Evolutionary conservation across 2,888 invertebrate genomes (phyloP).

Genomic region (Byasa hedistus): DNA sequence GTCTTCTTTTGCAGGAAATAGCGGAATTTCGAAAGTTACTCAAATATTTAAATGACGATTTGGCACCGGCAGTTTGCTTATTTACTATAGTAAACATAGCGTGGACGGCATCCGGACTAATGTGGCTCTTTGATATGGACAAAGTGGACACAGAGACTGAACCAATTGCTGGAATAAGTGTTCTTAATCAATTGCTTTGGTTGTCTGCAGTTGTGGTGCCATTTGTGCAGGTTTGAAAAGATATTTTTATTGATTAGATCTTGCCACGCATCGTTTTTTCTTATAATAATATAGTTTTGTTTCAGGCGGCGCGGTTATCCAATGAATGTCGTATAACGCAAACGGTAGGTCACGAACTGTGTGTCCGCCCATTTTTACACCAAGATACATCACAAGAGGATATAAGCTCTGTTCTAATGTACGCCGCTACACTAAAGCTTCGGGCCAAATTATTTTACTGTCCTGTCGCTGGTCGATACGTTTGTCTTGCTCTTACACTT

Average conservation of each 20-base stretch:
- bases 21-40: slow-evolving; percentile 88
- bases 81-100: slow-evolving; percentile 87
- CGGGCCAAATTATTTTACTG: slow-evolving; percentile 86
- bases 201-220: slow-evolving; percentile 82
- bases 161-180: slow-evolving; percentile 80
- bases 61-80: slow-evolving; percentile 87
- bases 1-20: slow-evolving; percentile 81
- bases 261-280: background rate
- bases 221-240: slow-evolving; percentile 82
- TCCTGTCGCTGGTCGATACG: slow-evolving; percentile 85
- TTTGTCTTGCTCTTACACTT: slow-evolving; percentile 82
- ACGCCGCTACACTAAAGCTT: slow-evolving; percentile 86
- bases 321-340: slow-evolving; percentile 86
- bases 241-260: background rate
- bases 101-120: slow-evolving; percentile 84
- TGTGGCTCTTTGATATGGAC: slow-evolving; percentile 84
- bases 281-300: slow-evolving; percentile 7
- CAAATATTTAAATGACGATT: slow-evolving; percentile 87
- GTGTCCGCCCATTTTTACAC: slow-evolving; percentile 89
- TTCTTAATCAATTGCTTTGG: slow-evolving; percentile 83
- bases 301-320: slow-evolving; percentile 87
- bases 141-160: slow-evolving; percentile 79
- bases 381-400: slow-evolving; percentile 87
- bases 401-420: slow-evolving; percentile 87
- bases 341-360: slow-evolving; percentile 87